Percentiles rank a stretch among this genome's conserved stretches.
phyloP scores from a whole-genome alignment of 1,140 invertebrate genomes.

The Cyclina sinensis region DNA sequence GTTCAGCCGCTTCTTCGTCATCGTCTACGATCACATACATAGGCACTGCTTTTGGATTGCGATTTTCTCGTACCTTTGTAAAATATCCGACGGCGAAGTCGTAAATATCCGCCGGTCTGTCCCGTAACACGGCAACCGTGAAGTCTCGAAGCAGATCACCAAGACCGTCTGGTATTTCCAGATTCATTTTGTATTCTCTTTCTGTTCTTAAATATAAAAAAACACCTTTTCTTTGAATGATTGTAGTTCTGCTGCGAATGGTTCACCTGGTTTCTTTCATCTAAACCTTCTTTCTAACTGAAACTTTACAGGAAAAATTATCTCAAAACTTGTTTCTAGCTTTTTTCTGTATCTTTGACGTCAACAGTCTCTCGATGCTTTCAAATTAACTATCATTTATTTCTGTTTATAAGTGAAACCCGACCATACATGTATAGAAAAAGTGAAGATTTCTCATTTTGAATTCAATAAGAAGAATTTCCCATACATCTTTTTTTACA shows the following conservation, averaged over 20 bases:
- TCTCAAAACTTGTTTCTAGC: neutral
- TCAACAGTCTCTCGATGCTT: neutral
- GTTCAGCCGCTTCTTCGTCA: slow-evolving; percentile 83
- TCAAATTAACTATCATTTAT: neutral
- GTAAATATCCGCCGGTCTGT: slow-evolving; percentile 95
- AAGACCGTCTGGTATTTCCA: slow-evolving; percentile 93
- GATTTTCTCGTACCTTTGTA: slow-evolving; percentile 88
- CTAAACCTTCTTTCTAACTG: neutral
- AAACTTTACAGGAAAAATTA: neutral
- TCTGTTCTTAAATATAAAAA: neutral
- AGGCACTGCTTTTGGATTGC: slow-evolving; percentile 80
- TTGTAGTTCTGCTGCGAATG: neutral
- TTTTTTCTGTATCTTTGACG: neutral
- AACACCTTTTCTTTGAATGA: neutral
- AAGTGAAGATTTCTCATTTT: too few relatives aligned
- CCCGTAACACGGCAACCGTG: slow-evolving; percentile 96
- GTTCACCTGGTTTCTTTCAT: neutral
- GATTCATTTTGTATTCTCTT: slow-evolving; percentile 73
- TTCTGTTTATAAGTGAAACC: too few relatives aligned
- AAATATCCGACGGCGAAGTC: slow-evolving; percentile 98
- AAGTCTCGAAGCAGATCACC: slow-evolving; percentile 97
- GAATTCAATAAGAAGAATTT: too few relatives aligned
- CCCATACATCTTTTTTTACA: too few relatives aligned
- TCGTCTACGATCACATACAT: slow-evolving; percentile 86
- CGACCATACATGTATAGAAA: too few relatives aligned